Evolutionary conservation across 2,888 invertebrate genomes (phyloP).

Genomic region (Lamellibrachia columna): DNA sequence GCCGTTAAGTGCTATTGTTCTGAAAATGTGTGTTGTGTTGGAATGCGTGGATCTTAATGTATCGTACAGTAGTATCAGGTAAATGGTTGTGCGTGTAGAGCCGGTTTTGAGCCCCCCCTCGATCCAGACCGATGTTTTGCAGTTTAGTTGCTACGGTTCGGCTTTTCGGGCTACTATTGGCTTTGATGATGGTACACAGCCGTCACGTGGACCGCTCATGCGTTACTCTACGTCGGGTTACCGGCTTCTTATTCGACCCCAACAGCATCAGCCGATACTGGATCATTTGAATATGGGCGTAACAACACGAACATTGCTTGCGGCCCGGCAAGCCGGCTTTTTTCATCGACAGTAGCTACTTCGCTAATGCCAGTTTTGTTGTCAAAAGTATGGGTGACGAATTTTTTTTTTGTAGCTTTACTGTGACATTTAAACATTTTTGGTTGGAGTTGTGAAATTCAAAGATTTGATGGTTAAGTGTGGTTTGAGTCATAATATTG

Average conservation of each 20-base stretch:
- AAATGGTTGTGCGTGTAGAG: neutral
- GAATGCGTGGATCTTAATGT: neutral
- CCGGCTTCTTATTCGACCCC: slow-evolving; percentile 5
- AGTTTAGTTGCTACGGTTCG: neutral
- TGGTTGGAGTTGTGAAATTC: neutral
- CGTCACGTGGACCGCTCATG: slow-evolving; percentile 9
- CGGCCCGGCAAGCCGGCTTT: neutral
- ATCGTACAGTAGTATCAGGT: neutral
- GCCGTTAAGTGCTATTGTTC: neutral
- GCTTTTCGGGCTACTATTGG: neutral
- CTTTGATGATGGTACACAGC: slow-evolving; percentile 9
- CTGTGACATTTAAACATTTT: neutral
- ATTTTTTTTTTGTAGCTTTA: neutral
- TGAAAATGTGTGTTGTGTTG: neutral
- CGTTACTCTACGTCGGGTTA: neutral
- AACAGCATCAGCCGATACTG: slow-evolving; percentile 3
- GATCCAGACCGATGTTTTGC: neutral
- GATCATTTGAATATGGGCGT: slow-evolving; percentile 16
- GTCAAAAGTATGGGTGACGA: neutral
- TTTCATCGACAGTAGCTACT: neutral
- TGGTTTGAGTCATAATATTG: neutral
- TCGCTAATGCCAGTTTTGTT: neutral
- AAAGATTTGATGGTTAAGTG: neutral
- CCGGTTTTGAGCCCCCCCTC: neutral
- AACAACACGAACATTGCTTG: neutral